Percentiles rank a stretch among this genome's conserved stretches.
Evolutionary conservation across 2,888 invertebrate species (phyloP).

Genomic region (Amphipyra tragopoginis): DNA sequence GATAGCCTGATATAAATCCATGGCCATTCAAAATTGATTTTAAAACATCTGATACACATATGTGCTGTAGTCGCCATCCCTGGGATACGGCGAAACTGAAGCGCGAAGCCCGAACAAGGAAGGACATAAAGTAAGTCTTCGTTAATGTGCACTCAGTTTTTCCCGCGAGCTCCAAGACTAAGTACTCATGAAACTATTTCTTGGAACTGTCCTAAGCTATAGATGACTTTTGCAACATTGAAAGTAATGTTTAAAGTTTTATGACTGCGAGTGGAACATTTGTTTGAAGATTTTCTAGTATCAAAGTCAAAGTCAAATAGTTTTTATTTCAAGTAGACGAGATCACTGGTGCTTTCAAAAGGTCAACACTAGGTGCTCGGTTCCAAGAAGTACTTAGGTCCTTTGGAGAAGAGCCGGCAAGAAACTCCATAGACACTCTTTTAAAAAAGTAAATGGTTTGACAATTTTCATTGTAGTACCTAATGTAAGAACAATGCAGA

Average conservation of each 20-base stretch:
- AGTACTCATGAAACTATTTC: constrained; percentile 40
- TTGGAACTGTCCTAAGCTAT: constrained; percentile 21
- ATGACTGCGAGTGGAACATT: constrained; percentile 17
- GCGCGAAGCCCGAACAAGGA: constrained; percentile 9
- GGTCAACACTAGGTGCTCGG: no score
- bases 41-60: neutral
- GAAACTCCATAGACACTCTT: no score
- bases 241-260: constrained; percentile 31
- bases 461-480: no score
- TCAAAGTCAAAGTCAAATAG: no score
- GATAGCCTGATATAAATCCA: neutral
- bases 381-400: no score
- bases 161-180: constrained; percentile 18
- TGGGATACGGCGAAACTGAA: constrained; percentile 17
- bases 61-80: neutral
- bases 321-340: no score
- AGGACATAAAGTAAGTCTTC: constrained; percentile 35
- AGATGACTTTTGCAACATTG: constrained; percentile 41
- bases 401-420: no score
- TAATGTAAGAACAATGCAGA: no score
- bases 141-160: constrained; percentile 48
- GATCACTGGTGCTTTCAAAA: no score
- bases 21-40: neutral
- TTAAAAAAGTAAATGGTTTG: no score
- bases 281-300: constrained; percentile 35